phyloP scores from a whole-genome alignment of 2,797 vertebrate genomes.

The Danionella dracula region DNA sequence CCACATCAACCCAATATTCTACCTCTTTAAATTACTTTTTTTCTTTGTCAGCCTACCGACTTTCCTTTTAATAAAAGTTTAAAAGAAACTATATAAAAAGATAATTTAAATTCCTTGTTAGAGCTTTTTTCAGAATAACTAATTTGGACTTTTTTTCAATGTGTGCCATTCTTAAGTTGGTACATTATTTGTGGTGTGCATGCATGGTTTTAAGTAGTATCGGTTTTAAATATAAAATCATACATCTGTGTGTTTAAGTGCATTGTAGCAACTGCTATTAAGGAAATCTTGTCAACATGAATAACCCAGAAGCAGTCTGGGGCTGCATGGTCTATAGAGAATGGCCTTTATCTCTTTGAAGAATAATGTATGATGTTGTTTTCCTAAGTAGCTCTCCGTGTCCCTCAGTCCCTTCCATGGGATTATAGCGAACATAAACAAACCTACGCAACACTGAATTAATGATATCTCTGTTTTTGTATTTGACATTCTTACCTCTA shows the following conservation, averaged over 20 bases:
- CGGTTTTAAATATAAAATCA: too few relatives aligned
- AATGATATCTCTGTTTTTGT: neutral
- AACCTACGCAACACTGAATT: neutral
- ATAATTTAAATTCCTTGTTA: neutral
- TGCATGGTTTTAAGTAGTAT: neutral
- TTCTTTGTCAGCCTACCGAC: constrained; percentile 4
- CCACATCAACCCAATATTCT: constrained; percentile 28
- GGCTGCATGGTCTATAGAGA: neutral
- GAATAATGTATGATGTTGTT: neutral
- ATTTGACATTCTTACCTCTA: neutral
- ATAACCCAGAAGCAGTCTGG: neutral
- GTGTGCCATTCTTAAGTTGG: too few relatives aligned
- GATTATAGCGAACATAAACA: neutral
- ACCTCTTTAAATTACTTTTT: neutral
- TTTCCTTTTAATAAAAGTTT: neutral
- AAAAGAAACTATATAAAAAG: neutral
- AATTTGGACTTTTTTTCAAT: too few relatives aligned
- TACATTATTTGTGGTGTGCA: too few relatives aligned
- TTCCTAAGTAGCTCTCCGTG: neutral
- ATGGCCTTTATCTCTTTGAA: neutral
- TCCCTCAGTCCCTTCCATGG: neutral
- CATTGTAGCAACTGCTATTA: neutral
- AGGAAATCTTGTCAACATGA: neutral
- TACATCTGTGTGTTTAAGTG: too few relatives aligned
- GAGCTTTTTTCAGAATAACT: too few relatives aligned